Evolutionary conservation across 2,888 invertebrate genomes (phyloP).

Genomic region (Ephialtes manifestator): DNA sequence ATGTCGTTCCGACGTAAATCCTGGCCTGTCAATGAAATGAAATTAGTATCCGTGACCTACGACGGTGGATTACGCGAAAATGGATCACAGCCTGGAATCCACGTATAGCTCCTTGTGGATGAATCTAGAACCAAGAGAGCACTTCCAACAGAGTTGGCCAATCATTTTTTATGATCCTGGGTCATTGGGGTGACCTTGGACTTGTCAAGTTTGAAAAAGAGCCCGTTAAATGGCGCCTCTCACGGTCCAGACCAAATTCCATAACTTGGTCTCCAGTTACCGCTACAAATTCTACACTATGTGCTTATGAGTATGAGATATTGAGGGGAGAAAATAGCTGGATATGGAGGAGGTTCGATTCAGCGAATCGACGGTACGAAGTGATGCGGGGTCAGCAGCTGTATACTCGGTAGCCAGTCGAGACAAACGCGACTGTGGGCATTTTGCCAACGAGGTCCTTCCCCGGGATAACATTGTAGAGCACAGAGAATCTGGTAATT

Average conservation of each 20-base stretch:
- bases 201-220: constrained; percentile 5
- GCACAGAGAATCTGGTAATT: not conserved
- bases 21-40: constrained; percentile 49
- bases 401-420: not conserved
- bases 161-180: constrained; percentile 2
- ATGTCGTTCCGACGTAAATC: constrained; percentile 37
- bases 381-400: constrained; percentile 14
- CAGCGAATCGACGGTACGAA: constrained; percentile 6
- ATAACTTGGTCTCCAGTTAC: not conserved
- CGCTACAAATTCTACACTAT: not conserved
- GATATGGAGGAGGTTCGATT: constrained; percentile 14
- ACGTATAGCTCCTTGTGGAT: not conserved
- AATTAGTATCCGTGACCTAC: constrained; percentile 34
- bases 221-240: not conserved
- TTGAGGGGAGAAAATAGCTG: not conserved
- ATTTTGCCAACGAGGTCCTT: constrained; percentile 12
- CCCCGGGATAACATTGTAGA: not conserved
- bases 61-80: constrained; percentile 5
- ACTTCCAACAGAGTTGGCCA: not conserved
- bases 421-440: constrained; percentile 11
- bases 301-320: constrained; percentile 7
- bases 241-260: constrained; percentile 5
- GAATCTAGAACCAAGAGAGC: too few relatives aligned
- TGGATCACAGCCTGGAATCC: not conserved
- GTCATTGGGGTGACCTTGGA: not conserved